Conservation (phyloP, 2,113 vertebrate species). For the Rhynchomys soricoides region DNA sequence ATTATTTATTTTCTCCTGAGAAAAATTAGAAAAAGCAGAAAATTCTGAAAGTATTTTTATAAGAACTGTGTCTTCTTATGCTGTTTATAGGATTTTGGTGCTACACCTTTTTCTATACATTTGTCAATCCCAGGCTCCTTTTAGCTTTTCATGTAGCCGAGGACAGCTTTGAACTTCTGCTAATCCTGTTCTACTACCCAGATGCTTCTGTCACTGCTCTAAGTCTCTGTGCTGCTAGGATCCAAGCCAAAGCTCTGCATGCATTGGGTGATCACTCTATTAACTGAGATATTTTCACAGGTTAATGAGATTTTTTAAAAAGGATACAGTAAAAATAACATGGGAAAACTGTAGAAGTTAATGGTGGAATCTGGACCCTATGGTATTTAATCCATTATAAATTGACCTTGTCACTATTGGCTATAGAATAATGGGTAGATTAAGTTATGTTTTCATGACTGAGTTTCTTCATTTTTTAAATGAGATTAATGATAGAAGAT, state of each 20-base stretch:
- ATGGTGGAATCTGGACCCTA: background rate
- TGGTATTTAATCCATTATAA: background rate
- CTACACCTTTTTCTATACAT: no score
- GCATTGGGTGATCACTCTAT: background rate
- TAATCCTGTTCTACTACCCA: background rate
- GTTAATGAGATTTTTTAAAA: background rate
- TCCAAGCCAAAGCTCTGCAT: background rate
- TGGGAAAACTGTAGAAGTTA: background rate
- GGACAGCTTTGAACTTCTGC: no score
- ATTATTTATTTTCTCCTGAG: background rate
- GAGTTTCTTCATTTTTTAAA: background rate
- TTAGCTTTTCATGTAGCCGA: background rate
- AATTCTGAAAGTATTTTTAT: background rate
- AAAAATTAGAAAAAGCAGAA: background rate
- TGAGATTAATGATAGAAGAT: background rate
- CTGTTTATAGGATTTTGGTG: no score
- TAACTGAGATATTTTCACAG: background rate
- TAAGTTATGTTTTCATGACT: background rate
- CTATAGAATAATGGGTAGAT: background rate
- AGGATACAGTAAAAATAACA: background rate
- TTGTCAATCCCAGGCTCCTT: no score
- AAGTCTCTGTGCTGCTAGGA: background rate
- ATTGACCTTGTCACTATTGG: background rate
- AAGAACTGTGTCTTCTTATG: background rate
- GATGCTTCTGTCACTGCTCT: no score